Percentiles rank a stretch among this genome's conserved stretches.
These are phyloP conservation scores for Balanococcus diminutus DNA, from an alignment of 2,888 invertebrate species.

Conservation along the genomic window DNA sequence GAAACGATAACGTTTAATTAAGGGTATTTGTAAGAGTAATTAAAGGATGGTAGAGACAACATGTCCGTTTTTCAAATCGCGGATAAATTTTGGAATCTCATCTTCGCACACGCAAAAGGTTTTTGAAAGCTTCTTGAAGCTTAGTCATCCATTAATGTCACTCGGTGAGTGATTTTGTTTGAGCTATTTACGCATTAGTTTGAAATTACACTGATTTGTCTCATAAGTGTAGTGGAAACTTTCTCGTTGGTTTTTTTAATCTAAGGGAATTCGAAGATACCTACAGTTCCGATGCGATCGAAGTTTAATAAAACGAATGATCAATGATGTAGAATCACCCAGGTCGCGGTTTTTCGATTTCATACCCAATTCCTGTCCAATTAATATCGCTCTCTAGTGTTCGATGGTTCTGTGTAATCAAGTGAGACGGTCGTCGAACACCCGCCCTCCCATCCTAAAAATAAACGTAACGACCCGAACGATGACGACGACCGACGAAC, in stretches of 20 bases:
- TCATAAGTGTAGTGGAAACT: background rate
- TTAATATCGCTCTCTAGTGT: background rate
- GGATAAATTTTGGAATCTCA: background rate
- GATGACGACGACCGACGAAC: too few relatives aligned
- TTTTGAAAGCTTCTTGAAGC: slow-evolving; percentile 23
- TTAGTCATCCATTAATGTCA: slow-evolving; percentile 40
- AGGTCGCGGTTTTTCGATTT: background rate
- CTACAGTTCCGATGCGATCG: background rate
- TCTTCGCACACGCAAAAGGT: background rate
- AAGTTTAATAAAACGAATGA: background rate
- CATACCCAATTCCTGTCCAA: background rate
- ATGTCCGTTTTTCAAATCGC: background rate
- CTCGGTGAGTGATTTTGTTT: slow-evolving; percentile 11
- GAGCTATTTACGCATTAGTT: slow-evolving; percentile 29
- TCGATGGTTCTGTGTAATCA: too few relatives aligned
- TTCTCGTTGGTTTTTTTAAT: background rate
- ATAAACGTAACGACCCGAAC: too few relatives aligned
- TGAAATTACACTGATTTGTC: slow-evolving; percentile 24
- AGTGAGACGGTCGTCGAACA: too few relatives aligned
- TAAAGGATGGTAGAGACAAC: background rate
- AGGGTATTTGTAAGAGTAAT: background rate
- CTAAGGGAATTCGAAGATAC: background rate
- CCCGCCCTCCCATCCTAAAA: too few relatives aligned
- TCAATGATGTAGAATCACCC: background rate
- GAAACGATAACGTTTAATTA: slow-evolving; percentile 24